These are phyloP conservation scores for Drymodes brunneopygia DNA, from an alignment of 2,113 vertebrate genomes.

Conservation along the genomic window DNA sequence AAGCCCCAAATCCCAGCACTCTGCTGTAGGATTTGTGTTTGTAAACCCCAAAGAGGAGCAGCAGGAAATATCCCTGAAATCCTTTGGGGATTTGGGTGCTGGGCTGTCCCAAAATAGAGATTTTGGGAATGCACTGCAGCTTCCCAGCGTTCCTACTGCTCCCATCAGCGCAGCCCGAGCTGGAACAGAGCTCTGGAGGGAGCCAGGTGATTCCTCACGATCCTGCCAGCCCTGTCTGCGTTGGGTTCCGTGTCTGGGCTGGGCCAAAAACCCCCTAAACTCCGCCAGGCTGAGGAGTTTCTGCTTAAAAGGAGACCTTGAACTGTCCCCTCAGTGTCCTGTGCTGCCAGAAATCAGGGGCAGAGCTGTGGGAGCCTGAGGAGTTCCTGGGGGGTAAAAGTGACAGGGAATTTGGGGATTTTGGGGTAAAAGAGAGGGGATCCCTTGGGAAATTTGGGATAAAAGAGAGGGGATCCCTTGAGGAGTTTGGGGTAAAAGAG, in stretches of 20 bases:
- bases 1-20: not conserved
- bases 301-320: not conserved
- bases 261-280: not conserved
- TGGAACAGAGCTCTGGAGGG: not conserved
- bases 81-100: not conserved
- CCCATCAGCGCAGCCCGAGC: not conserved
- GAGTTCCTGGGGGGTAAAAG: not conserved
- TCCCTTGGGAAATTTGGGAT: not conserved
- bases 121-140: not conserved
- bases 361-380: not conserved
- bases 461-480: no score
- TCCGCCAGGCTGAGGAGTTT: not conserved
- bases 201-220: fast-evolving
- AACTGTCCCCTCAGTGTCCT: not conserved
- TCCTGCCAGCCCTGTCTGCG: not conserved
- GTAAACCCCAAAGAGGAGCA: not conserved
- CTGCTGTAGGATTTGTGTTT: fast-evolving
- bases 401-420: not conserved
- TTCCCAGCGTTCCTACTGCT: not conserved
- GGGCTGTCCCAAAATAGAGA: not conserved
- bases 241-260: fast-evolving
- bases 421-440: not conserved
- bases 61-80: not conserved
- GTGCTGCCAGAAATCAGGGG: not conserved
- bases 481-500: not conserved